Conservation (phyloP, 2,888 invertebrate species). For the Clunio marinus region DNA sequence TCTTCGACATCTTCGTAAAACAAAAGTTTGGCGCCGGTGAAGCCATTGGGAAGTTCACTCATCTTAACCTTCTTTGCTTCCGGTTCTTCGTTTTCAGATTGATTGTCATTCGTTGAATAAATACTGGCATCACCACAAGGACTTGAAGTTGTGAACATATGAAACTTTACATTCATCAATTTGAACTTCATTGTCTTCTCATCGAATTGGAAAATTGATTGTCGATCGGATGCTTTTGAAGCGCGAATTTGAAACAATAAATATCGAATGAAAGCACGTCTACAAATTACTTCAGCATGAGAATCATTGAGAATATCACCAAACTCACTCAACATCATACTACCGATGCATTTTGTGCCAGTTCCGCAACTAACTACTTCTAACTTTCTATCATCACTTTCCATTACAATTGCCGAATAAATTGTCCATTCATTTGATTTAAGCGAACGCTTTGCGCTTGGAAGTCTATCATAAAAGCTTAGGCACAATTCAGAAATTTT, state of each 20-base stretch:
- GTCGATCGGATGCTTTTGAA: constrained; percentile 41
- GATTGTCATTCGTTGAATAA: constrained; percentile 56
- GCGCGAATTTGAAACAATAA: constrained; percentile 61
- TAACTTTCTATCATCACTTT: constrained; percentile 47
- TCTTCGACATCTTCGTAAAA: constrained; percentile 51
- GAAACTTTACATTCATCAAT: constrained; percentile 63
- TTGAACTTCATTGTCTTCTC: constrained; percentile 48
- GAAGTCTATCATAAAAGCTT: constrained; percentile 58
- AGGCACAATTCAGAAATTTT: constrained; percentile 59
- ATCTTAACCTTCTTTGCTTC: constrained; percentile 33
- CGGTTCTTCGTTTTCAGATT: constrained; percentile 41
- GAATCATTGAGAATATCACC: constrained; percentile 82
- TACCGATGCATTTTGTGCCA: constrained; percentile 88
- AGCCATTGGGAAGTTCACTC: constrained; percentile 42
- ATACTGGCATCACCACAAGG: constrained; percentile 96
- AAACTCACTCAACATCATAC: constrained; percentile 57
- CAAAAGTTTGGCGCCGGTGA: constrained; percentile 85
- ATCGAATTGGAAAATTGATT: constrained; percentile 47
- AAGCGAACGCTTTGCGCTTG: constrained; percentile 75
- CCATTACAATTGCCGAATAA: constrained; percentile 66
- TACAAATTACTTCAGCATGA: constrained; percentile 85
- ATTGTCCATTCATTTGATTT: constrained; percentile 74
- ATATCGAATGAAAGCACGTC: constrained; percentile 76
- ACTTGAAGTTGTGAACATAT: constrained; percentile 80
- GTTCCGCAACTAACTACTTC: constrained; percentile 79